These are phyloP conservation scores for Potamarius usumacintae DNA, from an alignment of 2,113 vertebrate species.

Conservation along the genomic window DNA sequence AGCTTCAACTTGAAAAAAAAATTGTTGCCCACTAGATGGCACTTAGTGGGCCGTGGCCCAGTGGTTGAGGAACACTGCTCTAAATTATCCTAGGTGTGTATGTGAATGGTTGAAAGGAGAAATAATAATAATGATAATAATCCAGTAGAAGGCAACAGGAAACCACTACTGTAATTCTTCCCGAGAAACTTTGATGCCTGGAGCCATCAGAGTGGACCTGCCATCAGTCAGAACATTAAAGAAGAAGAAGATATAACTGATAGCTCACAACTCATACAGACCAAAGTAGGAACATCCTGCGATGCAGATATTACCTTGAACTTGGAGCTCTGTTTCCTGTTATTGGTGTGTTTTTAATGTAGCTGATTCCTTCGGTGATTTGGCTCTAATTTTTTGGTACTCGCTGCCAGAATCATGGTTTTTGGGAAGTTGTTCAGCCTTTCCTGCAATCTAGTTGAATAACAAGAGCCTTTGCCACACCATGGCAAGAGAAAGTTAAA, in stretches of 20 bases:
- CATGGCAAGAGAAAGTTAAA: slow-evolving; percentile 50
- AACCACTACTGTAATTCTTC: too few relatives aligned
- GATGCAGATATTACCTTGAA: not conserved
- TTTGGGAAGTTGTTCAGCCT: slow-evolving; percentile 41
- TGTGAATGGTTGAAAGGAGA: too few relatives aligned
- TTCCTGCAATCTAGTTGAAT: slow-evolving; percentile 40
- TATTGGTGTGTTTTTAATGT: not conserved
- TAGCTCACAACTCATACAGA: not conserved
- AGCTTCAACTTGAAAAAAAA: too few relatives aligned
- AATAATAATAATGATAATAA: too few relatives aligned
- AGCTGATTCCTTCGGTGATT: not conserved
- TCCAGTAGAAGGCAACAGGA: too few relatives aligned
- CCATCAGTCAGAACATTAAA: too few relatives aligned
- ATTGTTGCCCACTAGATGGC: too few relatives aligned
- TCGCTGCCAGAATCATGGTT: slow-evolving; percentile 32
- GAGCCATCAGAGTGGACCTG: too few relatives aligned
- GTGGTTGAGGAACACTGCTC: too few relatives aligned
- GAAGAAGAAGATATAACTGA: not conserved
- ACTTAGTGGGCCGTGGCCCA: too few relatives aligned
- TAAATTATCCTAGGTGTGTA: too few relatives aligned
- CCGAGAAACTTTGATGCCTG: too few relatives aligned
- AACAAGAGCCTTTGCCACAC: slow-evolving; percentile 41
- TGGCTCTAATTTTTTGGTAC: slow-evolving; percentile 17
- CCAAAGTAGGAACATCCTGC: not conserved
- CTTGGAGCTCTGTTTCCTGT: not conserved